Percentiles rank a stretch among this genome's conserved stretches.
Conservation (phyloP, 2,797 vertebrate species). For the Megaceryle alcyon region DNA sequence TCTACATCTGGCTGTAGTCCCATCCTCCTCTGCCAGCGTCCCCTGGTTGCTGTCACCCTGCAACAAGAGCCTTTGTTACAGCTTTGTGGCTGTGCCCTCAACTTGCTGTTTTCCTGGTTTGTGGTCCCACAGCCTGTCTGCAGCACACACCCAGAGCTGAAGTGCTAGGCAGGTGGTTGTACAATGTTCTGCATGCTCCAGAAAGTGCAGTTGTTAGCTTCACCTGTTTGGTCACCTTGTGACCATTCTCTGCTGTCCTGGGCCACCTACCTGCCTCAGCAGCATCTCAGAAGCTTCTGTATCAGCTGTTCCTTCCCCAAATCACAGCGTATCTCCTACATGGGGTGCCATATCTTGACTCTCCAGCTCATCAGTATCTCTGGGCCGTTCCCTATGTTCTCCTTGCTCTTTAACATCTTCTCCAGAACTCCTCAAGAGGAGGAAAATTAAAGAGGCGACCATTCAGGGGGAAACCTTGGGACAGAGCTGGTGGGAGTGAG, state of each 20-base stretch:
- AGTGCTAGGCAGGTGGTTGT: background rate
- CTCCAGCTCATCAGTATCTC: background rate
- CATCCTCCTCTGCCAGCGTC: background rate
- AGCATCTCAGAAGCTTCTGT: background rate
- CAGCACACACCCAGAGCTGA: background rate
- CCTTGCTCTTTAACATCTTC: background rate
- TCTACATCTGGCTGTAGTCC: background rate
- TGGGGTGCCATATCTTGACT: background rate
- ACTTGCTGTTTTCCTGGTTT: fast-evolving
- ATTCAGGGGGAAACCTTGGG: background rate
- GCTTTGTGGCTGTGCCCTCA: background rate
- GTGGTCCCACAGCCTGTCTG: background rate
- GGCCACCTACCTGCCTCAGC: background rate
- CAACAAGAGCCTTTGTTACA: background rate
- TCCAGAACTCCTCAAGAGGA: background rate
- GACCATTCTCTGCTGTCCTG: background rate
- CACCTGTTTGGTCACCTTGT: background rate
- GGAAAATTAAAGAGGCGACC: background rate
- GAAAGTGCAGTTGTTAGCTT: background rate
- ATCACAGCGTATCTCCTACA: background rate
- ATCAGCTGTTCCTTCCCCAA: background rate
- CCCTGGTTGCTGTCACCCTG: background rate
- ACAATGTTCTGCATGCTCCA: background rate
- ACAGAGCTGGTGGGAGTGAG: background rate
- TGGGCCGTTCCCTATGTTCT: fast-evolving